Conservation (phyloP, 2,888 invertebrate species). For the Pseudolycoriella hygida region DNA sequence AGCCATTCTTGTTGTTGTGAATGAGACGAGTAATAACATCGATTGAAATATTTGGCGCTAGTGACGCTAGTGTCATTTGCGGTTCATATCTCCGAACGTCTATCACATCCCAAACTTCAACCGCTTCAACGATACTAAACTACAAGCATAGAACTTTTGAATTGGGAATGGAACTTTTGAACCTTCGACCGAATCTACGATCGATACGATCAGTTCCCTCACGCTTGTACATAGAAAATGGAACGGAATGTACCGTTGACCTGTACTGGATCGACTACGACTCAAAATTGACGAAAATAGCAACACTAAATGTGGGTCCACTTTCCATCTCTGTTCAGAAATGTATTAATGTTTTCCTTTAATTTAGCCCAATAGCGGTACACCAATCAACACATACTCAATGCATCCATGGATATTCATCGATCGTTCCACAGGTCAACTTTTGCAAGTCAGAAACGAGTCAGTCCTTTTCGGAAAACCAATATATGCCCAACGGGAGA, state of each 20-base stretch:
- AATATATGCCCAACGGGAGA: constrained; percentile 11
- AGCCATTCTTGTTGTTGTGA: constrained; percentile 47
- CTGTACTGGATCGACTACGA: constrained; percentile 12
- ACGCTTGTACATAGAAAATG: constrained; percentile 38
- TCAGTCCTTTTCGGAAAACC: constrained; percentile 29
- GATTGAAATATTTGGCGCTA: too few species aligned
- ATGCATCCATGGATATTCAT: constrained; percentile 76
- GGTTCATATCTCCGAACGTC: too few species aligned
- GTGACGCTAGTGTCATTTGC: too few species aligned
- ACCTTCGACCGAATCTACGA: constrained; percentile 3
- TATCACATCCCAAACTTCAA: too few species aligned
- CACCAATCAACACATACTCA: constrained; percentile 49
- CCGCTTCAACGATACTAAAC: too few species aligned
- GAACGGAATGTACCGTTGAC: constrained; percentile 30
- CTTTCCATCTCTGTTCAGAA: not conserved
- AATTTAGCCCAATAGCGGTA: constrained; percentile 32
- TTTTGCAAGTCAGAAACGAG: constrained; percentile 33
- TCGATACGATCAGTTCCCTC: constrained; percentile 17
- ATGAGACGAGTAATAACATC: constrained; percentile 13
- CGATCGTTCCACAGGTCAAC: constrained; percentile 49
- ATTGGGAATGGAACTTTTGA: constrained; percentile 1
- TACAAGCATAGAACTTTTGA: too few species aligned
- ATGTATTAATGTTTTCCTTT: constrained; percentile 34
- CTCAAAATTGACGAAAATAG: not conserved
- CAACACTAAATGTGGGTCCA: not conserved